Conservation (phyloP, 2,797 vertebrate species). For the Streptopelia turtur region DNA sequence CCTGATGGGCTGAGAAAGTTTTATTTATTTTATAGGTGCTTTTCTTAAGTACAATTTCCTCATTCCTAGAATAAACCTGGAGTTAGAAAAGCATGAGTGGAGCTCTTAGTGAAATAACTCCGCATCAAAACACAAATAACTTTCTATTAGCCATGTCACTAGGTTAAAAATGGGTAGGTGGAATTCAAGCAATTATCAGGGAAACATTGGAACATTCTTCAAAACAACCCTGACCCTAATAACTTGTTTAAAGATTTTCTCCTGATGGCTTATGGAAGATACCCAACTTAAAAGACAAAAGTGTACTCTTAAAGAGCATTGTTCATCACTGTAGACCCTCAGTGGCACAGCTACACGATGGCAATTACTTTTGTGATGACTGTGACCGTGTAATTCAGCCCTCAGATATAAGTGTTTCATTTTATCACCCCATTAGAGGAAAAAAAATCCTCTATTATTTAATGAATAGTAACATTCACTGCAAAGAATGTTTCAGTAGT, state of each 20-base stretch:
- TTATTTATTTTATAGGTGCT: slow-evolving; percentile 52
- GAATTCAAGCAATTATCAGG: slow-evolving; percentile 61
- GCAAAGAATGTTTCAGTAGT: slow-evolving; percentile 35
- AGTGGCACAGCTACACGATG: slow-evolving; percentile 35
- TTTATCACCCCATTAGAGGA: slow-evolving; percentile 66
- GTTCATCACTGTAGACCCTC: slow-evolving; percentile 46
- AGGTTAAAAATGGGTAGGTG: slow-evolving; percentile 53
- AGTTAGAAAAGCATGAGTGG: slow-evolving; percentile 40
- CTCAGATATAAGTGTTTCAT: slow-evolving; percentile 67
- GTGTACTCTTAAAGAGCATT: slow-evolving; percentile 49
- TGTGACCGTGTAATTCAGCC: slow-evolving; percentile 63
- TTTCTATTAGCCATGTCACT: slow-evolving; percentile 62
- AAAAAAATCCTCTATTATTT: slow-evolving; percentile 48
- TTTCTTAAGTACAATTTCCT: slow-evolving; percentile 56
- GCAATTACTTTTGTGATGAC: slow-evolving; percentile 71
- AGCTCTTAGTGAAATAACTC: slow-evolving; percentile 54
- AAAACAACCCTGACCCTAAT: slow-evolving; percentile 66
- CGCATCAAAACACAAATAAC: slow-evolving; percentile 67
- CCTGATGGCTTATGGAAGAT: slow-evolving; percentile 58
- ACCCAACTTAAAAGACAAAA: slow-evolving; percentile 69
- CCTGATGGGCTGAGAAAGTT: slow-evolving; percentile 52
- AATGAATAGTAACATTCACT: slow-evolving; percentile 57
- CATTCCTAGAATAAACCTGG: slow-evolving; percentile 46
- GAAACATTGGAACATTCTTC: slow-evolving; percentile 58
- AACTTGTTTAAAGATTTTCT: slow-evolving; percentile 64